Evolutionary conservation across 2,888 invertebrate species (phyloP).

Genomic region (Caenorhabditis sp.): DNA sequence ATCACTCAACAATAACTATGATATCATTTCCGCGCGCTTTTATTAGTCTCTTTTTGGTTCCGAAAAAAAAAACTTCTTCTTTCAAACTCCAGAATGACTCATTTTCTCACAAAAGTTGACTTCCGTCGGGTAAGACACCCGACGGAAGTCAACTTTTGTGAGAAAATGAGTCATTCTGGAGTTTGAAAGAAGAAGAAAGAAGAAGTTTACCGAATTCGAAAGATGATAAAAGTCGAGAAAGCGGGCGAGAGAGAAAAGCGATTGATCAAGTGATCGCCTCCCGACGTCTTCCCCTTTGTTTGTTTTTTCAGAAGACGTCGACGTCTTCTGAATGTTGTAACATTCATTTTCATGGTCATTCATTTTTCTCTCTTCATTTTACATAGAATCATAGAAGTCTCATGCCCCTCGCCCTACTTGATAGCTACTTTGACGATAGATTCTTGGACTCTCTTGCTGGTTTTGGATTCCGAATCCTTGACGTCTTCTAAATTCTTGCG

Average conservation of each 20-base stretch:
- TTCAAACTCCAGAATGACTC: background rate
- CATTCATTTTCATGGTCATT: background rate
- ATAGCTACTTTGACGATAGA: conserved; percentile 1
- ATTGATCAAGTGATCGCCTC: conserved; percentile 3
- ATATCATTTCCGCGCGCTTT: conserved; percentile 9
- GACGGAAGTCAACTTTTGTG: background rate
- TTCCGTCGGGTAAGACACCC: no score
- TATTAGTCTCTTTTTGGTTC: background rate
- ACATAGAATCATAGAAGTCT: background rate
- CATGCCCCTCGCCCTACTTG: background rate
- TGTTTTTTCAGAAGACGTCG: conserved; percentile 10
- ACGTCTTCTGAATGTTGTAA: conserved; percentile 7
- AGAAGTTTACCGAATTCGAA: conserved; percentile 45
- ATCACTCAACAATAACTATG: conserved; percentile 12
- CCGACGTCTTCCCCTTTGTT: background rate
- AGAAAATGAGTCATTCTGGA: conserved; percentile 5
- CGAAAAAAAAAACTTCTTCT: background rate
- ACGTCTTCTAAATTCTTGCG: background rate
- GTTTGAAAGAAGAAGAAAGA: no score
- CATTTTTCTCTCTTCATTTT: conserved; percentile 11
- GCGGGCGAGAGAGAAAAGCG: background rate
- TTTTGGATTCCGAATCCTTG: background rate
- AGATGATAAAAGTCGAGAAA: conserved; percentile 8
- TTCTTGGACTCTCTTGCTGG: conserved; percentile 7
- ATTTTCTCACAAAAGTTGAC: background rate